Percentiles rank a stretch among this genome's conserved stretches.
phyloP scores from a whole-genome alignment of 2,888 invertebrate species.

The Agrenia bidenticulata region DNA sequence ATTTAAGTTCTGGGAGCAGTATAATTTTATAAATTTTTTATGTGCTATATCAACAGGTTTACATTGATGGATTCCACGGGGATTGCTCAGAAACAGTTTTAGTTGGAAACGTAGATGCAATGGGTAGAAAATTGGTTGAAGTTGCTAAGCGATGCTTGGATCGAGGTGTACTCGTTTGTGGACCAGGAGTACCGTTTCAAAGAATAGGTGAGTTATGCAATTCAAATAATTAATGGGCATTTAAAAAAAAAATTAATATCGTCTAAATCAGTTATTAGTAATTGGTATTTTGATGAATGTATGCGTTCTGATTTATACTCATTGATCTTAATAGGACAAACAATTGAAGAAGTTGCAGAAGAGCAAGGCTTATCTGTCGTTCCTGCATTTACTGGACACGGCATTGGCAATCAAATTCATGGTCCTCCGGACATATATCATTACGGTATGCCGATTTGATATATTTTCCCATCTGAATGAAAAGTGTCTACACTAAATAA shows the following conservation, averaged over 20 bases:
- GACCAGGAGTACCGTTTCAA: conserved; percentile 60
- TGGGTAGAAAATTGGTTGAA: conserved; percentile 68
- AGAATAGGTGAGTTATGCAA: conserved; percentile 58
- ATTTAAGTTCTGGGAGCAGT: neutral
- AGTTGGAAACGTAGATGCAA: conserved; percentile 78
- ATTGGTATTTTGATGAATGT: too few relatives aligned
- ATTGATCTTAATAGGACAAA: conserved; percentile 58
- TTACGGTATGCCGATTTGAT: too few relatives aligned
- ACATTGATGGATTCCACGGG: conserved; percentile 80
- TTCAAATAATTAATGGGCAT: too few relatives aligned
- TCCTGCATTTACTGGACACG: conserved; percentile 85
- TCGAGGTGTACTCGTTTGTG: conserved; percentile 62
- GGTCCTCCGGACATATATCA: conserved; percentile 88
- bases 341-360: conserved; percentile 67
- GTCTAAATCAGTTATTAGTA: too few relatives aligned
- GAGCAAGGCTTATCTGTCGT: conserved; percentile 68
- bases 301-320: too few relatives aligned
- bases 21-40: neutral
- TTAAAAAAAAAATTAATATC: too few relatives aligned
- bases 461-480: too few relatives aligned
- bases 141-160: conserved; percentile 71
- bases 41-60: conserved; percentile 64
- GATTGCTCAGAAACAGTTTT: conserved; percentile 86
- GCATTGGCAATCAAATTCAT: conserved; percentile 89
- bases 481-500: too few relatives aligned